phyloP scores from a whole-genome alignment of 1,140 invertebrate genomes.

The Mycetomoellerius zeteki region DNA sequence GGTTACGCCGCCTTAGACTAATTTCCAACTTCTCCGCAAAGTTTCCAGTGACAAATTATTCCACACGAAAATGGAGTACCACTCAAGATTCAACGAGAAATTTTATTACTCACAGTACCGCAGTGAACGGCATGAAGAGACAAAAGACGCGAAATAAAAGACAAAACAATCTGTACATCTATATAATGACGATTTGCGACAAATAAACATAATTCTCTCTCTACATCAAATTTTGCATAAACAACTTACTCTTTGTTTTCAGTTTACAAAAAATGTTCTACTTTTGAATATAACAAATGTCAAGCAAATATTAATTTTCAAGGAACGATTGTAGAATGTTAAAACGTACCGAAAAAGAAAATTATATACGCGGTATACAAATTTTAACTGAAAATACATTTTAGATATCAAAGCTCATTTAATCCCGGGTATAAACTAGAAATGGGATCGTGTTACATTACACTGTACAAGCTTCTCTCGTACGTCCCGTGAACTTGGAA shows the following conservation, averaged over 20 bases:
- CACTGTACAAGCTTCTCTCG: conserved; percentile 20
- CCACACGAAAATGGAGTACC: conserved; percentile 69
- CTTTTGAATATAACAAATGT: not conserved
- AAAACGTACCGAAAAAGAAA: conserved; percentile 18
- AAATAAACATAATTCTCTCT: conserved; percentile 62
- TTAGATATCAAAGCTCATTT: conserved; percentile 40
- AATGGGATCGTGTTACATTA: conserved; percentile 45
- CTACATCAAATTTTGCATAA: not conserved
- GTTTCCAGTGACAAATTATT: conserved; percentile 74
- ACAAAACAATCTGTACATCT: conserved; percentile 21
- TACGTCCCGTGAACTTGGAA: conserved; percentile 20
- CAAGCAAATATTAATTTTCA: not conserved
- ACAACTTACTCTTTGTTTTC: not conserved
- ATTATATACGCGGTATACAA: conserved; percentile 19
- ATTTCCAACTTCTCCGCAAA: conserved; percentile 71
- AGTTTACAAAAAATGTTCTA: not conserved
- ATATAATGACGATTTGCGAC: conserved; percentile 30
- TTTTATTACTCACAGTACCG: conserved; percentile 65
- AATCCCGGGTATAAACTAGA: conserved; percentile 53
- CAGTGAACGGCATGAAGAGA: conserved; percentile 24
- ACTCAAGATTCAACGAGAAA: conserved; percentile 69
- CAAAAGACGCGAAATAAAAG: conserved; percentile 57
- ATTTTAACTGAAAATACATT: conserved; percentile 41
- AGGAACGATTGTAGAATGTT: not conserved
- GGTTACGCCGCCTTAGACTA: conserved; percentile 63